Evolutionary conservation across 2,113 vertebrate genomes (phyloP), one percentile per base, ranked within the genome.

Genomic region (Clarias gariepinus): DNA sequence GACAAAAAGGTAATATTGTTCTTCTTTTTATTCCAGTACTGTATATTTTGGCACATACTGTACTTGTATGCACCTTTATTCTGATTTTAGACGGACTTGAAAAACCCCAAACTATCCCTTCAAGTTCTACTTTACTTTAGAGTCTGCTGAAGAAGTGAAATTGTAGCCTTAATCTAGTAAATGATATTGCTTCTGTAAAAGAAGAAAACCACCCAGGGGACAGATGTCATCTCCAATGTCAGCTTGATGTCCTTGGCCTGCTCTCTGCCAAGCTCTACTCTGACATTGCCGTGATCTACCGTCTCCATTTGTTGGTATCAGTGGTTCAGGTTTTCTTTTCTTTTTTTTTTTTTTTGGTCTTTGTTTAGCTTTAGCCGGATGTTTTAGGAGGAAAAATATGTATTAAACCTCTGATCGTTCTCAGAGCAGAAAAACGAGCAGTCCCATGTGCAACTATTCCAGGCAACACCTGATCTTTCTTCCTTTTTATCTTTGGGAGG

Each of bases 261-360:
- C 19, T 61, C 47, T 8, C 3, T 74, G 41, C 11, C 41, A 52
- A 47, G 71, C 41, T 52, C 52, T 25, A 52, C 71, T 52, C 52
- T 74, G 71, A 74, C 41, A 47, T 74, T 47, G 36, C 23, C 71
- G 47, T 74, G 71, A 25, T 25, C 71, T 74, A 41, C 41, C 41
- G 52, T 13, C 71, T 74, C n/a, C 18, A 61, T 79, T 57, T 79
- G 77, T 33, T 79, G 55, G 28, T 81, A 81, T 61, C 78, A 81
- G 30, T 41, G 78, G 28, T 61, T 81, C 33, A 41, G 57, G 10
- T 41, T 81, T 81, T 36, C 73, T 53, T 30, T 5, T 41, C 5
- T 41, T 41, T 41, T 41, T 41, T 3, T 41, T 77, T 58, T 79
- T 55, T 60, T 41, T 36, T 23, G 28, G 57, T 60, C 78, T 61